Conservation (phyloP, 1,140 invertebrate genomes). For the Nomia melanderi region DNA sequence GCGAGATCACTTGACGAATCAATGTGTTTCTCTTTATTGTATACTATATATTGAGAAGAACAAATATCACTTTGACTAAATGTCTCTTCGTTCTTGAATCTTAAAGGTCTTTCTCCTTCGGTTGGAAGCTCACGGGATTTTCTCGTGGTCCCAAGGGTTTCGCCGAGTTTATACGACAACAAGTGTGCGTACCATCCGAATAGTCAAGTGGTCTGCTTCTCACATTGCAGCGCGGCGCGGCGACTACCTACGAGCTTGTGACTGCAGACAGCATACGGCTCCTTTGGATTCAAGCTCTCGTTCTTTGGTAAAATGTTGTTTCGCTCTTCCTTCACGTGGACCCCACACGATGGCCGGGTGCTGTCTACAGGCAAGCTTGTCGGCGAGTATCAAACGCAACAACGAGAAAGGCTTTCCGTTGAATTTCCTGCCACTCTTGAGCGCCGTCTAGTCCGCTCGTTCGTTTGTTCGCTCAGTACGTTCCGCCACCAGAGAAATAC, state of each 20-base stretch:
- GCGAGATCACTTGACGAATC: constrained; percentile 76
- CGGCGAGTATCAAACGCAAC: constrained; percentile 34
- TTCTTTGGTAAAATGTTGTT: too few relatives aligned
- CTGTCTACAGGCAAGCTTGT: constrained; percentile 10
- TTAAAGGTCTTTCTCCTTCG: not conserved
- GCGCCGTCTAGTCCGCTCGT: constrained; percentile 70
- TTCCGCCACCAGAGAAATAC: constrained; percentile 59
- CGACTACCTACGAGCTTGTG: constrained; percentile 47
- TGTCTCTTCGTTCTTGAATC: too few relatives aligned
- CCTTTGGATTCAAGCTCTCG: not conserved
- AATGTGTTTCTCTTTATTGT: not conserved
- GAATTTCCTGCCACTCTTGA: constrained; percentile 73
- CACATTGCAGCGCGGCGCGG: constrained; percentile 73
- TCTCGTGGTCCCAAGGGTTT: constrained; percentile 16
- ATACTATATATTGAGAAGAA: not conserved
- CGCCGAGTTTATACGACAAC: not conserved
- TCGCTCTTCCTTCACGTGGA: too few relatives aligned
- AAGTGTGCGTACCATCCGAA: too few relatives aligned
- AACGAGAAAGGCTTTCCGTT: constrained; percentile 75
- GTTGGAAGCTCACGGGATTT: constrained; percentile 22
- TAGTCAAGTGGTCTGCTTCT: constrained; percentile 75
- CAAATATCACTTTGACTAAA: not conserved
- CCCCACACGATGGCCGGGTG: not conserved
- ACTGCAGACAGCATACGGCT: constrained; percentile 9
- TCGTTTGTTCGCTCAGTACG: constrained; percentile 61